Conservation (phyloP, 2,797 vertebrate species). For the Psittacula echo region DNA sequence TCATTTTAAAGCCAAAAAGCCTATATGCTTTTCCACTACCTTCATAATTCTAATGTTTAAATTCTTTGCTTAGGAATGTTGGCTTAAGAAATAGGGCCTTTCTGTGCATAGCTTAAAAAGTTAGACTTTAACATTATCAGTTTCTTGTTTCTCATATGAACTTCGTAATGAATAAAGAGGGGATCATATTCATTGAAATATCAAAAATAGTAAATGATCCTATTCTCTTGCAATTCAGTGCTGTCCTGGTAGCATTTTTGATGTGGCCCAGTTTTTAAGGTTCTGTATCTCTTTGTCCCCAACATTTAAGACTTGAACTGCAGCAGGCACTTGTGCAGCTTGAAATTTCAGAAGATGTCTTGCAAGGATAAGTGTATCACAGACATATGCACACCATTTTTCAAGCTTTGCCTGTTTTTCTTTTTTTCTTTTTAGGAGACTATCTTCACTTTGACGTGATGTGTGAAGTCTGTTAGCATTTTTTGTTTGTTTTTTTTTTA, state of each 20-base stretch:
- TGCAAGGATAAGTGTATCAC: not conserved
- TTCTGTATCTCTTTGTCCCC: not conserved
- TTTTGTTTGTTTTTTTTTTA: slow-evolving; percentile 21
- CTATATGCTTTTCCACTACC: not conserved
- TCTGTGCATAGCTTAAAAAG: not conserved
- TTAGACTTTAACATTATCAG: not conserved
- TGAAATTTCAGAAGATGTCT: not conserved
- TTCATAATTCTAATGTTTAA: not conserved
- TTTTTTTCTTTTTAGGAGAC: slow-evolving; percentile 12
- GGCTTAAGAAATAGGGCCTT: not conserved
- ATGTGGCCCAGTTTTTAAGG: not conserved
- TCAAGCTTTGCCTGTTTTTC: not conserved
- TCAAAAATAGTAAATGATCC: not conserved
- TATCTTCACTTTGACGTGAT: slow-evolving; percentile 48
- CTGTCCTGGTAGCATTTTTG: not conserved
- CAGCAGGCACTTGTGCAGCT: not conserved
- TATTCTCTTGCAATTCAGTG: not conserved
- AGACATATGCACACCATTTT: rapidly evolving
- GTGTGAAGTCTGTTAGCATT: slow-evolving; percentile 40
- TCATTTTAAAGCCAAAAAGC: not conserved
- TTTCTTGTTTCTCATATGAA: not conserved
- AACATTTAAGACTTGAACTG: not conserved
- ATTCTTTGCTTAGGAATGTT: not conserved
- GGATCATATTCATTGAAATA: not conserved
- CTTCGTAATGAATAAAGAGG: not conserved